Evolutionary conservation across 2,113 vertebrate species (phyloP).

Genomic region (Erythrocebus patas): DNA sequence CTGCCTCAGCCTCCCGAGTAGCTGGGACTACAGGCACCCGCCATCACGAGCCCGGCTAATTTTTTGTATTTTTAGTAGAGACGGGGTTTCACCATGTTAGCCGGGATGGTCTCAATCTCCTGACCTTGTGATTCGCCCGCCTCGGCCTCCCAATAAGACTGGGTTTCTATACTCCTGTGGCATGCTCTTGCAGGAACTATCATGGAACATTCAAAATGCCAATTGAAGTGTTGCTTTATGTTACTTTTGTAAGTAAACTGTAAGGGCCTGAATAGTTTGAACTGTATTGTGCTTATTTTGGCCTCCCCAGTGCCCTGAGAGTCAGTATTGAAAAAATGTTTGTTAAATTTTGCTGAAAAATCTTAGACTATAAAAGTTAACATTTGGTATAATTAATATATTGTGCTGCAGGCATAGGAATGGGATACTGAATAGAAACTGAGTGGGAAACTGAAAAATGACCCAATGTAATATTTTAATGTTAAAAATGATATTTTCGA

Average conservation of each 20-base stretch:
- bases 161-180: neutral
- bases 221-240: neutral
- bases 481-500: neutral
- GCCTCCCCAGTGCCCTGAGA: neutral
- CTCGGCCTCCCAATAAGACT: no score
- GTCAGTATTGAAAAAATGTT: neutral
- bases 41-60: no score
- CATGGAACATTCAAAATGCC: accelerated
- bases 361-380: neutral
- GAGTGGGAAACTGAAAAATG: neutral
- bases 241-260: neutral
- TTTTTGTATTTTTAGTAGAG: no score
- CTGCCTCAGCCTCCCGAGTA: no score
- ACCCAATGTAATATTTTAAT: neutral
- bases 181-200: neutral
- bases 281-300: neutral
- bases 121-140: no score
- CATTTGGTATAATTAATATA: neutral
- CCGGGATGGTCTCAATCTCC: no score
- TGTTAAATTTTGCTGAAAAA: neutral
- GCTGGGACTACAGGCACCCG: no score
- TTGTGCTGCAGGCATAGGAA: neutral
- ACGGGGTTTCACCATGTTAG: no score
- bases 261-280: neutral
- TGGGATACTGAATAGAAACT: neutral